Evolutionary conservation across 2,113 vertebrate genomes (phyloP), one percentile per base, ranked within the genome.

Genomic region (Sterrhoptilus dennistouni): DNA sequence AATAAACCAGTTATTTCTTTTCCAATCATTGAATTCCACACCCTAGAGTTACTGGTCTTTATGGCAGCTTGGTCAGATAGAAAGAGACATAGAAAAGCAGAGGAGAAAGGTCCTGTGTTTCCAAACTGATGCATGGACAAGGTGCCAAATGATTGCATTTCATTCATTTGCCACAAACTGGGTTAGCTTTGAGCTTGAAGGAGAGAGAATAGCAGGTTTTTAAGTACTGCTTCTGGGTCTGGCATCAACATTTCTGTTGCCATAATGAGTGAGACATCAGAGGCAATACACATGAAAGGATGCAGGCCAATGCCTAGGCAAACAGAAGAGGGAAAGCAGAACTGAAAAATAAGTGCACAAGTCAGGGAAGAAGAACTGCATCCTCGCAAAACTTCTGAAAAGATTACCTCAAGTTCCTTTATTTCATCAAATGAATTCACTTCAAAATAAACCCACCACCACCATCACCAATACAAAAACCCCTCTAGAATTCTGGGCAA

Each of bases 171-270:
- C 74, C 80, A 47, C 88, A 82, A 93, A 92, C 87, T 88, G 87
- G 87, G 91, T 93, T 94, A 91, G 78, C 76, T 95, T 84, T 93
- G 87, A 93, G 97, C 94, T 95, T 28, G 61, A 89, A 96, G 89
- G 66, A 80, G 78, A 80, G 74, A 94, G 87, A 90, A 94, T 95
- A 90, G 96, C 54, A 94, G 92, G 83, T 90, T 96, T 96, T 88
- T 84, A 96, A 95, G 89, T 94, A 97, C 75, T 87, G 83, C 95
- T 95, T 91, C 91, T 87, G 90, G 89, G 90, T 63, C 93, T 96
- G 96, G 94, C 91, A 91, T 69, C 77, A 65, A 78, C 36, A 42
- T 60, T 92, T 82, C 57, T 60, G 10, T 80, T 94, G 93, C 95
- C 95, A 84, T 91, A 90, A 93, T 87, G 93, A 95, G 68, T 95